Evolutionary conservation across 1,140 invertebrate genomes (phyloP).

Genomic region (Scylla paramamosain): DNA sequence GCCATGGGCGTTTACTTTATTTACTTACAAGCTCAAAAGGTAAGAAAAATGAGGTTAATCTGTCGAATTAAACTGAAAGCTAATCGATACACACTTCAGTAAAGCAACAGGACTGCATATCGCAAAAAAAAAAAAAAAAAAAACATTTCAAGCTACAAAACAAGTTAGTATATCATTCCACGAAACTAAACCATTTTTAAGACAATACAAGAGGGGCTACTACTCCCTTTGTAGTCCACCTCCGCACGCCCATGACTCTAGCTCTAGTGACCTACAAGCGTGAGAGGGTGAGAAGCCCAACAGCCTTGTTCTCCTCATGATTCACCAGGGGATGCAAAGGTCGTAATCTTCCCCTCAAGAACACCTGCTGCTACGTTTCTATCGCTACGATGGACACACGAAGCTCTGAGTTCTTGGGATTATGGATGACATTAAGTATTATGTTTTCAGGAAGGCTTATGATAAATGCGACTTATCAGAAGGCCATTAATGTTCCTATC

Average conservation of each 20-base stretch:
- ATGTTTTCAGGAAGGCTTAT: too few species aligned
- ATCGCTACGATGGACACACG: too few species aligned
- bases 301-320: not conserved
- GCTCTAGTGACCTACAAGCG: not conserved
- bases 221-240: not conserved
- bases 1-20: not conserved
- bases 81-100: not conserved
- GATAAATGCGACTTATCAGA: too few species aligned
- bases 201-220: too few species aligned
- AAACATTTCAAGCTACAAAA: not conserved
- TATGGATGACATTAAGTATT: too few species aligned
- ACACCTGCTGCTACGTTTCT: not conserved
- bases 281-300: not conserved
- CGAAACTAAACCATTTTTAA: too few species aligned
- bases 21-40: not conserved
- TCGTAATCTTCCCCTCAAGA: not conserved
- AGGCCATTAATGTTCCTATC: not conserved
- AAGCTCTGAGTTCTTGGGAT: too few species aligned
- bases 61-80: not conserved
- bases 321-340: not conserved
- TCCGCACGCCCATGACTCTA: constrained; percentile 1
- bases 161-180: too few species aligned
- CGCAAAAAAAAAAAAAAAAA: not conserved
- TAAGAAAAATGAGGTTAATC: not conserved
- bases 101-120: not conserved